Conservation (phyloP, 2,113 vertebrate species). For the Scomber colias region DNA sequence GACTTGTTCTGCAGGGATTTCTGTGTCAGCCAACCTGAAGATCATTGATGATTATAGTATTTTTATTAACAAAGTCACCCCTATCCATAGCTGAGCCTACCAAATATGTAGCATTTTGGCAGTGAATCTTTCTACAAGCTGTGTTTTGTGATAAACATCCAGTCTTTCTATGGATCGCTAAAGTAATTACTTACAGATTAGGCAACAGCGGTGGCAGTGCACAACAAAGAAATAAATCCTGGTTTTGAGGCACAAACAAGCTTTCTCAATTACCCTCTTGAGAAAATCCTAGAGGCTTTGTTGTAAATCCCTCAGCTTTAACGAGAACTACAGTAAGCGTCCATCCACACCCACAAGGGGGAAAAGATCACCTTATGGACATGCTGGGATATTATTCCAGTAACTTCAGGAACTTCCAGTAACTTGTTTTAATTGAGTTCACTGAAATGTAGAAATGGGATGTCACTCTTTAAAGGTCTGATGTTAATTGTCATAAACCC, state of each 20-base stretch:
- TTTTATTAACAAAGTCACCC: background rate
- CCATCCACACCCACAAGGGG: conserved; percentile 37
- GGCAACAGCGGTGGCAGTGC: conserved; percentile 13
- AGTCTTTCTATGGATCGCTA: conserved; percentile 29
- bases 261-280: conserved; percentile 62
- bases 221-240: conserved; percentile 25
- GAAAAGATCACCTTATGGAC: conserved; percentile 36
- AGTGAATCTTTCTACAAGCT: conserved; percentile 3
- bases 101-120: conserved; percentile 1
- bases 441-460: background rate
- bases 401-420: conserved; percentile 21
- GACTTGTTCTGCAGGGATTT: background rate
- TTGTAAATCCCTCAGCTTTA: conserved; percentile 63
- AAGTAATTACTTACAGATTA: conserved; percentile 62
- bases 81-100: background rate
- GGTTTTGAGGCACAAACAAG: conserved; percentile 54
- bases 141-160: conserved; percentile 32
- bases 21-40: background rate
- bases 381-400: conserved; percentile 61
- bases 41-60: background rate
- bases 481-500: background rate
- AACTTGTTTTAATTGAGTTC: background rate
- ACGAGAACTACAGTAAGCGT: conserved; percentile 37
- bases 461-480: background rate
- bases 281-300: conserved; percentile 62